Evolutionary conservation across 2,113 vertebrate species (phyloP).

Genomic region (Xiphophorus couchianus): DNA sequence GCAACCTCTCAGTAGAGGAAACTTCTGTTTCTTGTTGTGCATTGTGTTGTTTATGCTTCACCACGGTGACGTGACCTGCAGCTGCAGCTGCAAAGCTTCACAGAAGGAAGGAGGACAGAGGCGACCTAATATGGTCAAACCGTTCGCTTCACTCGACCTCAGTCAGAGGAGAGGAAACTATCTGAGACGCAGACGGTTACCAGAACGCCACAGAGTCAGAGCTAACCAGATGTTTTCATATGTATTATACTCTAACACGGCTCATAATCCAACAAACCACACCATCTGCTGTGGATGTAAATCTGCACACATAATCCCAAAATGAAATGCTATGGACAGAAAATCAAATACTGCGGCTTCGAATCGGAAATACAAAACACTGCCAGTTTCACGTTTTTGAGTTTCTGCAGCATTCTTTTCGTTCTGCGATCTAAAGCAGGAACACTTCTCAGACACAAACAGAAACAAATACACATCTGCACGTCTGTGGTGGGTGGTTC

Average conservation of each 20-base stretch:
- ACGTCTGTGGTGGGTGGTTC: neutral
- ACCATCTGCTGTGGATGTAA: constrained; percentile 3
- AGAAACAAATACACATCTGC: neutral
- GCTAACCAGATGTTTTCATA: constrained; percentile 35
- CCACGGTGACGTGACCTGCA: constrained; percentile 21
- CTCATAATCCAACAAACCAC: constrained; percentile 2
- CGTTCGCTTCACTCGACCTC: constrained; percentile 13
- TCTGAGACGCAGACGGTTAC: constrained; percentile 6
- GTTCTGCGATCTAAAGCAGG: neutral
- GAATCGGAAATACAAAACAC: neutral
- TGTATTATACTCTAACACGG: neutral
- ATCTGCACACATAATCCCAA: neutral
- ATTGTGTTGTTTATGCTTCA: constrained; percentile 37
- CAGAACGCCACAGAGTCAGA: constrained; percentile 9
- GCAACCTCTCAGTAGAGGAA: constrained; percentile 10
- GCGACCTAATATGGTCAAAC: constrained; percentile 59
- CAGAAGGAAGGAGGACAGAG: constrained; percentile 33
- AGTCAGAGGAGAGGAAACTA: neutral
- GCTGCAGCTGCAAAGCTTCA: constrained; percentile 69
- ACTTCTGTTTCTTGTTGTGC: neutral
- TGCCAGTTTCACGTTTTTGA: no score
- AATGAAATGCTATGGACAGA: constrained; percentile 2
- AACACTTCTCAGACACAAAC: neutral
- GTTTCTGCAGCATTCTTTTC: neutral
- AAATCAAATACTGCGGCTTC: neutral